Percentiles rank a stretch among this genome's conserved stretches.
Evolutionary conservation across 2,113 vertebrate genomes (phyloP).

Genomic region (Odobenus rosmarus): DNA sequence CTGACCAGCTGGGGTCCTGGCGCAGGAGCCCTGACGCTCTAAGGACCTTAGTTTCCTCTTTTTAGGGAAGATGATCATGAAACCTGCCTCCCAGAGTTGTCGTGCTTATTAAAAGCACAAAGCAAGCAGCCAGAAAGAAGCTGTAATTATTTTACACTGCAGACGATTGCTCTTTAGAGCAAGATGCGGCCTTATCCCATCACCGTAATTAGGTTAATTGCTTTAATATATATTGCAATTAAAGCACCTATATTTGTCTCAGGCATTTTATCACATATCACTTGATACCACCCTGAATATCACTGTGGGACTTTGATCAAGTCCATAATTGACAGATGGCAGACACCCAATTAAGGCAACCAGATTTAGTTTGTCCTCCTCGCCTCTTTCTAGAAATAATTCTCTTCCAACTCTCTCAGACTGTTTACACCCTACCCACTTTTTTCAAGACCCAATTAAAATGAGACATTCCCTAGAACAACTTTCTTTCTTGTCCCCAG

Average conservation of each 20-base stretch:
- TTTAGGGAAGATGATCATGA: background rate
- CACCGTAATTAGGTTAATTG: background rate
- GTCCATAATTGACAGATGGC: background rate
- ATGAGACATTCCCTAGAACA: background rate
- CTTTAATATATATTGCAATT: background rate
- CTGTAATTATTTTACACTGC: background rate
- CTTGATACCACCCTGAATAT: background rate
- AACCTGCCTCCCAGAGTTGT: background rate
- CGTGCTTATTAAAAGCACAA: background rate
- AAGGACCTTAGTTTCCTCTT: background rate
- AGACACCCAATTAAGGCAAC: background rate
- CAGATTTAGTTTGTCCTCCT: background rate
- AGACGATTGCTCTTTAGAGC: background rate
- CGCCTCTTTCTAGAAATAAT: background rate
- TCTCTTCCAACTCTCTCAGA: background rate
- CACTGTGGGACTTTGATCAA: background rate
- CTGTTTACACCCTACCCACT: background rate
- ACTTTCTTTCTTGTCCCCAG: background rate
- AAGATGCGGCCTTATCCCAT: background rate
- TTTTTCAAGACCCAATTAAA: background rate
- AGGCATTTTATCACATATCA: background rate
- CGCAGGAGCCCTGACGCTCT: background rate
- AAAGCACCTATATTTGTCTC: constrained; percentile 42
- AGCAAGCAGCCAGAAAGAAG: background rate
- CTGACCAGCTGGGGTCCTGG: background rate